Evolutionary conservation across 2,113 vertebrate species (phyloP).

Genomic region (Anoplopoma fimbria): DNA sequence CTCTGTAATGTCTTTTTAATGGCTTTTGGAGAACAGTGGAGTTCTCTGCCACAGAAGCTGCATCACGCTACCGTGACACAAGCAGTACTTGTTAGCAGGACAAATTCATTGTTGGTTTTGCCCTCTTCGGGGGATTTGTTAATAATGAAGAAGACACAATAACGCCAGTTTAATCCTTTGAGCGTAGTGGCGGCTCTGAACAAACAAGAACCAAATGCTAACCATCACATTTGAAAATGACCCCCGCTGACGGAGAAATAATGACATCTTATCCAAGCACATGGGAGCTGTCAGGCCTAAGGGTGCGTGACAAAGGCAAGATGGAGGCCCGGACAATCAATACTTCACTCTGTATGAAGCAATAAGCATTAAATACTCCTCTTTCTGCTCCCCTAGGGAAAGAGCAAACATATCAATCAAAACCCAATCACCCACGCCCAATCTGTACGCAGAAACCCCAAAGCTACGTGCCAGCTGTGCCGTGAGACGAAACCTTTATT

Average conservation of each 20-base stretch:
- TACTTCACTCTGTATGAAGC: constrained; percentile 73
- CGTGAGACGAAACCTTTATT: background rate
- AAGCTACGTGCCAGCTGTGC: constrained; percentile 51
- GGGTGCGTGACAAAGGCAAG: constrained; percentile 71
- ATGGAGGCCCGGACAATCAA: constrained; percentile 70
- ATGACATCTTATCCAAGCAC: constrained; percentile 61
- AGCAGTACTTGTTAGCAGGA: constrained; percentile 45
- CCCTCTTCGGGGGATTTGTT: constrained; percentile 35
- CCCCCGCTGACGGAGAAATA: constrained; percentile 42
- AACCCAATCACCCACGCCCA: constrained; percentile 63
- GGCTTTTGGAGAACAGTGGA: constrained; percentile 37
- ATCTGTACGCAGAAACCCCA: constrained; percentile 23
- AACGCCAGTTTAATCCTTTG: constrained; percentile 5
- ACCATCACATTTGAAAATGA: constrained; percentile 55
- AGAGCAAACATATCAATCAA: constrained; percentile 75
- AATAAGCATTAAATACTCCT: constrained; percentile 73
- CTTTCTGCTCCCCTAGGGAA: constrained; percentile 62
- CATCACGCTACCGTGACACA: constrained; percentile 30
- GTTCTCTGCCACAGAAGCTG: constrained; percentile 23
- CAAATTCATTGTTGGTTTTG: constrained; percentile 32
- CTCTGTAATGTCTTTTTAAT: constrained; percentile 63
- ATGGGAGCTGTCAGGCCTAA: constrained; percentile 65
- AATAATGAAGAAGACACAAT: constrained; percentile 6
- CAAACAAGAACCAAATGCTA: constrained; percentile 26
- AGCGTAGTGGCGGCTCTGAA: background rate